phyloP scores from a whole-genome alignment of 2,113 vertebrate species.

The Mystacornis crossleyi region DNA sequence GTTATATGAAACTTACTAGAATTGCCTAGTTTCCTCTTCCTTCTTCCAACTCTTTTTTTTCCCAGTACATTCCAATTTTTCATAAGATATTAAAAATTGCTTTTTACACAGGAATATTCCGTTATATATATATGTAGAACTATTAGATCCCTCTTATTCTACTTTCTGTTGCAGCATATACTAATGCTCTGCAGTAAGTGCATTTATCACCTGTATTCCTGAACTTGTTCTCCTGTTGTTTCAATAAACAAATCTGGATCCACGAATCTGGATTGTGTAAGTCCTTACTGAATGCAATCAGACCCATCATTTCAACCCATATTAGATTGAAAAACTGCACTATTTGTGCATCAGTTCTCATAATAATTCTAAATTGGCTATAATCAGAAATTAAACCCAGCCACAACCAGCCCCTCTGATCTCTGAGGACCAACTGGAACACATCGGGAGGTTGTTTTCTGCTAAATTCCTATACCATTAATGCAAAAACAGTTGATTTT shows the following conservation, averaged over 20 bases:
- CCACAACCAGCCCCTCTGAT: fast-evolving
- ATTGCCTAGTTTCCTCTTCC: neutral
- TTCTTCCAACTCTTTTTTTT: neutral
- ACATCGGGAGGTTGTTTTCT: neutral
- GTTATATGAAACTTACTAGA: neutral
- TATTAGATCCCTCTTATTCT: neutral
- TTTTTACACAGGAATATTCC: neutral
- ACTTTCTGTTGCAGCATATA: neutral
- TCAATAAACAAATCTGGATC: neutral
- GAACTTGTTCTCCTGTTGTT: neutral
- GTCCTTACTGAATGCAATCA: neutral
- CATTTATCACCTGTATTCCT: neutral
- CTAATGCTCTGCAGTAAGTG: neutral
- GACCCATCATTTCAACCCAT: fast-evolving
- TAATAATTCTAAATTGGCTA: neutral
- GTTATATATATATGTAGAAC: neutral
- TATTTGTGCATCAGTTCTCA: neutral
- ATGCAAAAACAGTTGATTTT: neutral
- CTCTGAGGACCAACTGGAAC: neutral
- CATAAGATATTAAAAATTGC: neutral
- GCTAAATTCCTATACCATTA: neutral
- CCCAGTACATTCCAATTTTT: neutral
- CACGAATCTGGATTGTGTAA: neutral
- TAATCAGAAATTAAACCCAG: neutral
- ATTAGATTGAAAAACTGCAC: neutral